phyloP scores from a whole-genome alignment of 2,888 invertebrate species.

The Melinaea menophilus region DNA sequence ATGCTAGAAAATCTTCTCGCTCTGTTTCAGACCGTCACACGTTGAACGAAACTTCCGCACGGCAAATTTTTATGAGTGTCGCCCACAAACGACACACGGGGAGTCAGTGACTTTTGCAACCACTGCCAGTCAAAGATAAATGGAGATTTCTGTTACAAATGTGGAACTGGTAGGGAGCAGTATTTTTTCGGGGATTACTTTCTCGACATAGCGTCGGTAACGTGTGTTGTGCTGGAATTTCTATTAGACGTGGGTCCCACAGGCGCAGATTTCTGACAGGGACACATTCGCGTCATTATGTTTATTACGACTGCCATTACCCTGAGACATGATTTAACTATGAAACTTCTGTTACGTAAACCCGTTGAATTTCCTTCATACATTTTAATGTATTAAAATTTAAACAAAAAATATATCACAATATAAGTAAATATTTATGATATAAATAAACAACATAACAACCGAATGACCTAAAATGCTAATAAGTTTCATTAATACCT shows the following conservation, averaged over 20 bases:
- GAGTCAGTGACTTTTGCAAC: conserved; percentile 68
- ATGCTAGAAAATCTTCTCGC: too few species aligned
- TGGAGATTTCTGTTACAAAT: conserved; percentile 67
- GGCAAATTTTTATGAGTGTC: conserved; percentile 74
- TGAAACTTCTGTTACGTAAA: background rate
- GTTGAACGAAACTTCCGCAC: conserved; percentile 59
- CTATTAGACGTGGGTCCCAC: conserved; percentile 65
- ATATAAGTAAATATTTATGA: too few species aligned
- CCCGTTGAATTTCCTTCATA: background rate
- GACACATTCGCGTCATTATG: conserved; percentile 49
- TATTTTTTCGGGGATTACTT: conserved; percentile 74
- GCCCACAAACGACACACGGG: conserved; percentile 62
- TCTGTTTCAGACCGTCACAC: too few species aligned
- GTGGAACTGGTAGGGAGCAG: conserved; percentile 67
- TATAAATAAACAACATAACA: too few species aligned
- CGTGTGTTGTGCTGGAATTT: conserved; percentile 65
- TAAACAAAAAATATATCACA: too few species aligned
- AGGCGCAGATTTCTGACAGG: conserved; percentile 64
- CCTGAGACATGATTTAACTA: conserved; percentile 4
- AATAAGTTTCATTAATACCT: background rate
- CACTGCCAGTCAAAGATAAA: conserved; percentile 74
- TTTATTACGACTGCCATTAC: conserved; percentile 11
- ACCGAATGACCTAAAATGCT: background rate
- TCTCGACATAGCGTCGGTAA: conserved; percentile 66
- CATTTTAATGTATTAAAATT: too few species aligned